Conservation (phyloP, 2,888 invertebrate genomes). For the Celastrina argiolus region DNA sequence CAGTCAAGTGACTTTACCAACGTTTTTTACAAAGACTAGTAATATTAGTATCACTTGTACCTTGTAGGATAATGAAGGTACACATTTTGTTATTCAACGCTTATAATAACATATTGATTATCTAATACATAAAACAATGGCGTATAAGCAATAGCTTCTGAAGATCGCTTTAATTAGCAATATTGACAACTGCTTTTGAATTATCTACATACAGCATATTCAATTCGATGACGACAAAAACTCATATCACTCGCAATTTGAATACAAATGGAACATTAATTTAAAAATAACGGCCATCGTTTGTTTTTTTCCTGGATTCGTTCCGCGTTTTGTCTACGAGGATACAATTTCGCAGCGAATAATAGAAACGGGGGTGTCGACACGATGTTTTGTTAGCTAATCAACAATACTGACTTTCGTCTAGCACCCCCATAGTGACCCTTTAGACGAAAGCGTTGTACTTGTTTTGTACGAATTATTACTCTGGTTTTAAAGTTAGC, state of each 20-base stretch:
- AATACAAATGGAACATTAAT: slow-evolving; percentile 49
- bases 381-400: slow-evolving; percentile 69
- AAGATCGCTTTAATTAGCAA: no score
- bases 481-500: slow-evolving; percentile 73
- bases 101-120: no score
- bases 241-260: slow-evolving; percentile 37
- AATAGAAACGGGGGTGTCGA: slow-evolving; percentile 73
- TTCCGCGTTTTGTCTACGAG: slow-evolving; percentile 61
- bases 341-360: slow-evolving; percentile 60
- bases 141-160: no score
- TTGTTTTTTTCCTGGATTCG: slow-evolving; percentile 45
- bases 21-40: not conserved
- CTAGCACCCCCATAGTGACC: slow-evolving; percentile 67
- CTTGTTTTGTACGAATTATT: slow-evolving; percentile 75
- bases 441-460: slow-evolving; percentile 50
- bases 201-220: not conserved
- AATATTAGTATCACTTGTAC: not conserved
- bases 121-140: no score
- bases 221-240: slow-evolving; percentile 27
- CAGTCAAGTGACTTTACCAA: not conserved
- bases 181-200: no score
- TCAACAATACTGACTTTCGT: slow-evolving; percentile 63
- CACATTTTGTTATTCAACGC: no score
- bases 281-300: slow-evolving; percentile 62
- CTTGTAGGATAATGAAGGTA: slow-evolving; percentile 3